Evolutionary conservation across 2,797 vertebrate genomes (phyloP).

Genomic region (Danio choprae): DNA sequence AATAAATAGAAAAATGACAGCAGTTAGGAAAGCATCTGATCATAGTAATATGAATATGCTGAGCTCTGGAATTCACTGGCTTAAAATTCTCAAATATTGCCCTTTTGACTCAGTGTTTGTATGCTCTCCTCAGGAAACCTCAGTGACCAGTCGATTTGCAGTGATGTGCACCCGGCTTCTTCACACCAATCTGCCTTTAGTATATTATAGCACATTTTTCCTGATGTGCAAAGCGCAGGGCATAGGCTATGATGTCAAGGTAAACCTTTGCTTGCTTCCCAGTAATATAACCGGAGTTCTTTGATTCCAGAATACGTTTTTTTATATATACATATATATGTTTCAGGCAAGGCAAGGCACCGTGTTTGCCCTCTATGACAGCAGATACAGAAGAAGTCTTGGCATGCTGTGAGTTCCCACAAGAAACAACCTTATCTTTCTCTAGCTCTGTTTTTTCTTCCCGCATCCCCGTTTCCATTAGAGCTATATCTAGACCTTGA

Average conservation of each 20-base stretch:
- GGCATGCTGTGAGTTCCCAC: constrained; percentile 89
- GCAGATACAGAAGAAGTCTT: constrained; percentile 75
- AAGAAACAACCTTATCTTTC: constrained; percentile 23
- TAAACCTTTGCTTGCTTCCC: constrained; percentile 63
- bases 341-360: constrained; percentile 87
- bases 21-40: no score
- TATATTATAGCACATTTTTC: constrained; percentile 83
- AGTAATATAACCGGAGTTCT: constrained; percentile 4
- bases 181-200: constrained; percentile 81
- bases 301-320: constrained; percentile 25
- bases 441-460: constrained; percentile 20
- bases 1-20: no score
- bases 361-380: constrained; percentile 84
- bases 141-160: constrained; percentile 70
- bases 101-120: not conserved
- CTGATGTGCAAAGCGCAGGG: constrained; percentile 83
- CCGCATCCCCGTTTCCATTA: constrained; percentile 40
- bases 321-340: no score
- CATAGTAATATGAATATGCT: no score
- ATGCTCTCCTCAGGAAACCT: constrained; percentile 55
- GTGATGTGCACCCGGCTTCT: constrained; percentile 81
- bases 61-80: no score
- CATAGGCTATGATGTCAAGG: constrained; percentile 87
- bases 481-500: constrained; percentile 47
- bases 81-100: no score